A percentile compares a stretch with the other conserved stretches of the same genome.
Conservation (phyloP, 2,113 vertebrate species). For the Chroicocephalus ridibundus region DNA sequence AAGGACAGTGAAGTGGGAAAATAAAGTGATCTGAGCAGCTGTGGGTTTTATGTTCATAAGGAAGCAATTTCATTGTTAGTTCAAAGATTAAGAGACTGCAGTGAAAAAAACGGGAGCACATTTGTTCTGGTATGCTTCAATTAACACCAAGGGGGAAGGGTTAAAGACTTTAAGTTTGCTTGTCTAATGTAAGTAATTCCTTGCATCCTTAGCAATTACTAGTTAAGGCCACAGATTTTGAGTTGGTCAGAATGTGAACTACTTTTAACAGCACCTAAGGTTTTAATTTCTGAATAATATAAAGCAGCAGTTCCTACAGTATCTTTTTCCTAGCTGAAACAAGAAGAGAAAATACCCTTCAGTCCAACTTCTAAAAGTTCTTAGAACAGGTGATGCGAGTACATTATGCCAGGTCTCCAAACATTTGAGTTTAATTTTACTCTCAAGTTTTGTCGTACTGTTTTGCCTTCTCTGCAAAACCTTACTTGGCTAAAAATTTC, state of each 20-base stretch:
- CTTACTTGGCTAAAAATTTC: neutral
- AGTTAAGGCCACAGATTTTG: neutral
- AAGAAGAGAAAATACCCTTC: neutral
- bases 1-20: neutral
- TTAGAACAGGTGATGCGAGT: neutral
- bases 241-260: neutral
- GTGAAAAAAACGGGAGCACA: neutral
- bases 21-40: neutral
- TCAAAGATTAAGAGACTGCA: neutral
- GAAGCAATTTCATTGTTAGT: neutral
- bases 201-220: neutral
- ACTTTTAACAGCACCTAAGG: neutral
- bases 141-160: accelerated
- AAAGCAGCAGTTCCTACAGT: neutral
- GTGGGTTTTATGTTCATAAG: neutral
- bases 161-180: neutral
- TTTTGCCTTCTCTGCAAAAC: neutral
- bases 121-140: neutral
- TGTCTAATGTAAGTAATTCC: neutral
- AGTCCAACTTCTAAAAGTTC: neutral
- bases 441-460: neutral
- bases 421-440: neutral
- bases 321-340: neutral
- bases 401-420: neutral
- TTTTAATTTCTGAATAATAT: neutral